These are phyloP conservation scores for Archilochus colubris DNA, from an alignment of 2,113 vertebrate genomes.

Conservation along the genomic window DNA sequence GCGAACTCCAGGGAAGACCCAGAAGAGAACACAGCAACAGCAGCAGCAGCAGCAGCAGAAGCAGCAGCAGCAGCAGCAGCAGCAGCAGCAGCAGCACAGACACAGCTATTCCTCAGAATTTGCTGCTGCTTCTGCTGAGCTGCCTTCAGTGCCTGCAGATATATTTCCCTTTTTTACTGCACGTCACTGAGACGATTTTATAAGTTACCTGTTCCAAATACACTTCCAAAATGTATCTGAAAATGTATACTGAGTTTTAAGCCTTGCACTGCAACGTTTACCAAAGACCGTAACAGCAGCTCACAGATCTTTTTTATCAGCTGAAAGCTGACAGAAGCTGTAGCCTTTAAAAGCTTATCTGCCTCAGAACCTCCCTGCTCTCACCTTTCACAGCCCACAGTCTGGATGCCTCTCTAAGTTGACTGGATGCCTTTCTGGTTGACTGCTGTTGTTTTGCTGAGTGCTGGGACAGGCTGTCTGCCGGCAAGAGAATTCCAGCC, in stretches of 20 bases:
- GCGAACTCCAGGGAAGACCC: not conserved
- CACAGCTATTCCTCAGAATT: not conserved
- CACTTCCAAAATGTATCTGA: not conserved
- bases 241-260: not conserved
- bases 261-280: not conserved
- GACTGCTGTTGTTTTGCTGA: constrained; percentile 60
- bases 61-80: not conserved
- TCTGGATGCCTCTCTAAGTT: constrained; percentile 51
- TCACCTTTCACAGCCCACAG: constrained; percentile 43
- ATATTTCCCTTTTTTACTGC: not conserved
- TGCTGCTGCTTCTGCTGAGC: not conserved
- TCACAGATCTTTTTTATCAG: not conserved
- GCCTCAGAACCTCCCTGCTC: not conserved
- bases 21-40: not conserved
- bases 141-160: accelerated
- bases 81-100: not conserved
- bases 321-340: not conserved
- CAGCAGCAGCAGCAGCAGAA: not conserved
- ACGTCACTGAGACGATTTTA: not conserved
- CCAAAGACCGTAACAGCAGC: not conserved
- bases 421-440: constrained; percentile 67
- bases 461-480: constrained; percentile 49
- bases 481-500: not conserved
- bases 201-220: not conserved
- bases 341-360: not conserved